Evolutionary conservation across 1,140 invertebrate species (phyloP), one percentile per base, ranked within the genome.

Genomic region (Diorhabda sublineata): DNA sequence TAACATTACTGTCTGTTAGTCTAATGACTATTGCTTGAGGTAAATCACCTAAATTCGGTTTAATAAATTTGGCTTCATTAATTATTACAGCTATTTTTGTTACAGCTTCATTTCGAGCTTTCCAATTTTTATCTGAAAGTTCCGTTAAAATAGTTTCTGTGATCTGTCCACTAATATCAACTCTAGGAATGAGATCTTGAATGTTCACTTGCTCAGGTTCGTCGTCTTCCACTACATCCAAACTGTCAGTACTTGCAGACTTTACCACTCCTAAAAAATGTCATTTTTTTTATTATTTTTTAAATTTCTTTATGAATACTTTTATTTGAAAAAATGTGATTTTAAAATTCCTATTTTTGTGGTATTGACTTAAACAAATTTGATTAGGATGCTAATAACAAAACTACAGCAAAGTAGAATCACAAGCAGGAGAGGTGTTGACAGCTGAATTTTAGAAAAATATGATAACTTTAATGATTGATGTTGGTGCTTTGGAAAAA

Each of bases 101-200:
- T 26, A 96, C 80, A 3, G 89, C 92, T 82, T 96, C 94, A 73
- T 89, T 91, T 63, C 94, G 86, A 64, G 89, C 90, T 84, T 97
- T 98, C 96, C 96, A 98, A 80, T 97, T 96, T 82, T 97, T 98
- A 81, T 98, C 95, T 43, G 87, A 85, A 68, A 98, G 83, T 81
- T 97, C 93, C 57, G 86, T 88, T 1, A 98, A 81, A 0, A 98
- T 80, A 1, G 87, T 80, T 68, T 94, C 91, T 2, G 93, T 96
- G 58, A 98, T 91, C 75, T 92, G 90, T n/a, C 87, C 85, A 69
- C 91, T 91, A 63, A 98, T 93, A 79, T 98, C 95, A 7, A 90
- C 87, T 47, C 93, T 82, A 5, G 92, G 86, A 68, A 94, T 74
- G 52, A 91, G 76, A 78, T 94, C 92, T 65, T 87, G 84, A 4